Evolutionary conservation across 53 echinoderm and acorn worm species (phyloP).

Genomic region (Henricia sp.): DNA sequence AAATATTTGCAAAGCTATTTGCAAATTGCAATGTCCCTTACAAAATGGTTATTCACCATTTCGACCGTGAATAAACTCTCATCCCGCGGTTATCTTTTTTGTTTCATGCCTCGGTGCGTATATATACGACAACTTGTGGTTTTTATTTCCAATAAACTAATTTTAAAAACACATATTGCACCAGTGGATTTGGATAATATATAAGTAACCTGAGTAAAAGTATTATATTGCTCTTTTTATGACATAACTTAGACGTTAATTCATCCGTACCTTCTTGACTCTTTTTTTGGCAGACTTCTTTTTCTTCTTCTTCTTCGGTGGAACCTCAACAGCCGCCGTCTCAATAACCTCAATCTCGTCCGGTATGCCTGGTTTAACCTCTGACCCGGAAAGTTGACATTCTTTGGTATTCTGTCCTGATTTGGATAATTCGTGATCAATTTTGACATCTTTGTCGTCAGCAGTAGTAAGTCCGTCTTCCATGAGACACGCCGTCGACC

Average conservation of each 20-base stretch:
- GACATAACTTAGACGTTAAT: too few relatives aligned
- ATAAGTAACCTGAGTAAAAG: too few relatives aligned
- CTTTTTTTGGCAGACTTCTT: constrained; percentile 42
- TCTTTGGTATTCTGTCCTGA: background rate
- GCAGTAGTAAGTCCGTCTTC: background rate
- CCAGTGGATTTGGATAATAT: too few relatives aligned
- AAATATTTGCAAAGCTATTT: too few relatives aligned
- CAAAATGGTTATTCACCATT: too few relatives aligned
- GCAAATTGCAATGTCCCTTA: too few relatives aligned
- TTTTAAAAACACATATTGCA: too few relatives aligned
- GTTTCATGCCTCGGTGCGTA: too few relatives aligned
- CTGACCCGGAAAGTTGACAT: background rate
- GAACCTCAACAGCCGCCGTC: constrained; percentile 1
- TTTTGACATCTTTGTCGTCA: background rate
- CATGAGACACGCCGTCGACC: constrained; percentile 9
- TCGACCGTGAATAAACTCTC: too few relatives aligned
- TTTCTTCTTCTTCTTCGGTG: constrained; percentile 32
- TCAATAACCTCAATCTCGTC: constrained; percentile 50
- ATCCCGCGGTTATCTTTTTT: too few relatives aligned
- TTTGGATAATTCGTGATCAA: background rate
- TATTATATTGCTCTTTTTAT: background rate
- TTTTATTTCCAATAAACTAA: too few relatives aligned
- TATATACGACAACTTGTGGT: too few relatives aligned
- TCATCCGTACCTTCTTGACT: constrained; percentile 45
- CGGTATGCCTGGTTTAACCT: constrained; percentile 31